These are phyloP conservation scores for Ischnura elegans DNA, from an alignment of 2,888 invertebrate species.

Conservation along the genomic window DNA sequence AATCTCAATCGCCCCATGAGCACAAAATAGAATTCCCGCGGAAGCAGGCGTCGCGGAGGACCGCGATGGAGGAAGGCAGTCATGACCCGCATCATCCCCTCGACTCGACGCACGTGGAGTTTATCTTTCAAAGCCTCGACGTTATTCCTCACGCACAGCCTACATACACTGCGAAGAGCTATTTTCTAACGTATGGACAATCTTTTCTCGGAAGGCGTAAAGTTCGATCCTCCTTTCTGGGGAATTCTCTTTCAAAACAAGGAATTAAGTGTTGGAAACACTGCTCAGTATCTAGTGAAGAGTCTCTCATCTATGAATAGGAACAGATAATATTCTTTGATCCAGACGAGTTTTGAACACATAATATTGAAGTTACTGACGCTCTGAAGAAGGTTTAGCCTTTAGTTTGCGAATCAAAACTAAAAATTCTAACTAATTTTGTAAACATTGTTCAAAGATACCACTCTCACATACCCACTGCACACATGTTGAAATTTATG, in stretches of 20 bases:
- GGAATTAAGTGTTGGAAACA: no score
- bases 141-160: neutral
- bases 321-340: neutral
- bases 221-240: neutral
- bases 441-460: no score
- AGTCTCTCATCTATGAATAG: neutral
- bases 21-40: no score
- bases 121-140: neutral
- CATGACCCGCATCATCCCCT: neutral
- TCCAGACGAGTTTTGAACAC: no score
- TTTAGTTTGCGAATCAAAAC: no score
- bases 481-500: no score
- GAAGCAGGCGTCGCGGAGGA: neutral
- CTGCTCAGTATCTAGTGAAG: neutral
- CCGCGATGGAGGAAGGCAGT: neutral
- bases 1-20: neutral
- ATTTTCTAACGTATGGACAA: conserved; percentile 10
- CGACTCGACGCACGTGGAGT: neutral
- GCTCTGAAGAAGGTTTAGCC: no score
- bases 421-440: no score
- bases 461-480: no score
- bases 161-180: neutral
- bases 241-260: neutral
- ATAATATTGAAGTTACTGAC: no score
- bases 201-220: neutral